These are phyloP conservation scores for Poecilia wingei DNA, from an alignment of 2,797 vertebrate genomes.

Conservation along the genomic window DNA sequence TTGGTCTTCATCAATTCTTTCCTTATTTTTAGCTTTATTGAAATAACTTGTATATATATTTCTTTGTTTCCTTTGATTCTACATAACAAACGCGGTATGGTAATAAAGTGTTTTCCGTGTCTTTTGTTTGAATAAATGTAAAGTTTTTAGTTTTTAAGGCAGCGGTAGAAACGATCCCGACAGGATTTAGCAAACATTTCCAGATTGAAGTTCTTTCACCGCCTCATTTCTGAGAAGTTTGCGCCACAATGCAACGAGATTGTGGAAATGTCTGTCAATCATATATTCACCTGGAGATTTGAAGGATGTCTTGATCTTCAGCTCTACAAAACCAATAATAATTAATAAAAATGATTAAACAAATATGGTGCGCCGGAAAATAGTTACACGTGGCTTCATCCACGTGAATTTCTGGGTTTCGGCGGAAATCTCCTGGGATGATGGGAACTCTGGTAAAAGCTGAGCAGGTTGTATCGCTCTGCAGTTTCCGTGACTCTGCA, in stretches of 20 bases:
- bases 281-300: slow-evolving; percentile 57
- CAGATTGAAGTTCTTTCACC: slow-evolving; percentile 3
- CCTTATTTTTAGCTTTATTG: background rate
- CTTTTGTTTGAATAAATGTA: slow-evolving; percentile 15
- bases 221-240: background rate
- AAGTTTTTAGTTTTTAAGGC: slow-evolving; percentile 16
- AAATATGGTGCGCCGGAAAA: background rate
- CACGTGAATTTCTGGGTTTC: background rate
- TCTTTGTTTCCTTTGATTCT: background rate
- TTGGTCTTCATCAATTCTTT: background rate
- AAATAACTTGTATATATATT: background rate
- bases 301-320: slow-evolving; percentile 16
- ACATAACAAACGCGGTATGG: background rate
- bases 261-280: background rate
- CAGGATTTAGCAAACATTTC: slow-evolving; percentile 41
- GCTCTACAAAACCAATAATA: slow-evolving; percentile 6
- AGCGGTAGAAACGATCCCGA: slow-evolving; percentile 34
- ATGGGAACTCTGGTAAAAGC: slow-evolving; percentile 42
- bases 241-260: background rate
- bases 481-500: slow-evolving; percentile 57
- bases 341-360: background rate
- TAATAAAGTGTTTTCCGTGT: background rate
- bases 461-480: slow-evolving; percentile 29
- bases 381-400: slow-evolving; percentile 1
- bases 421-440: slow-evolving; percentile 40